Evolutionary conservation across 2,113 vertebrate species (phyloP).

Genomic region (Leptodactylus fuscus): DNA sequence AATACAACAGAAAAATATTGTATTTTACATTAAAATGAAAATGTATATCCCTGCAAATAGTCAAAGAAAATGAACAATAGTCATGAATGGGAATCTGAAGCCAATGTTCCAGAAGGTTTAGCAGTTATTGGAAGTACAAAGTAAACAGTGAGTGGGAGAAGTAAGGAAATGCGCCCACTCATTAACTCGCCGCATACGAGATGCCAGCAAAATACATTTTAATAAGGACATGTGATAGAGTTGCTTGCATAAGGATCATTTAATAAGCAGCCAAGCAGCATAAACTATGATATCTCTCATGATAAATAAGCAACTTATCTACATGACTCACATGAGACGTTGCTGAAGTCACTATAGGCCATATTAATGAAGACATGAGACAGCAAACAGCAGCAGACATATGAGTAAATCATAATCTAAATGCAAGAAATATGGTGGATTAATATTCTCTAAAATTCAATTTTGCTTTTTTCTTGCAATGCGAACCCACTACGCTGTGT

Average conservation of each 20-base stretch:
- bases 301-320: conserved; percentile 16
- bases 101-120: background rate
- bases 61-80: background rate
- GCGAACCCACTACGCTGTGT: background rate
- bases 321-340: background rate
- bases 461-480: background rate
- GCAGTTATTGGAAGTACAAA: background rate
- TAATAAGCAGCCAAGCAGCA: conserved; percentile 2
- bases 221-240: conserved; percentile 1
- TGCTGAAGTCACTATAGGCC: background rate
- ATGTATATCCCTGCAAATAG: background rate
- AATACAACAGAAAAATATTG: too few species aligned
- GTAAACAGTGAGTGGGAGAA: conserved; percentile 7
- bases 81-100: background rate
- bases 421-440: background rate
- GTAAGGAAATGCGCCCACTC: background rate
- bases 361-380: background rate
- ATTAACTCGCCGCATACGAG: background rate
- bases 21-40: background rate
- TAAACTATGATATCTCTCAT: background rate
- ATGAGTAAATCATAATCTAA: background rate
- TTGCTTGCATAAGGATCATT: conserved; percentile 1
- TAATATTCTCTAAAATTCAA: background rate
- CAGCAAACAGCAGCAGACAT: background rate
- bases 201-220: background rate